Conservation (phyloP, 2,113 vertebrate genomes). For the Lasiurus borealis region DNA sequence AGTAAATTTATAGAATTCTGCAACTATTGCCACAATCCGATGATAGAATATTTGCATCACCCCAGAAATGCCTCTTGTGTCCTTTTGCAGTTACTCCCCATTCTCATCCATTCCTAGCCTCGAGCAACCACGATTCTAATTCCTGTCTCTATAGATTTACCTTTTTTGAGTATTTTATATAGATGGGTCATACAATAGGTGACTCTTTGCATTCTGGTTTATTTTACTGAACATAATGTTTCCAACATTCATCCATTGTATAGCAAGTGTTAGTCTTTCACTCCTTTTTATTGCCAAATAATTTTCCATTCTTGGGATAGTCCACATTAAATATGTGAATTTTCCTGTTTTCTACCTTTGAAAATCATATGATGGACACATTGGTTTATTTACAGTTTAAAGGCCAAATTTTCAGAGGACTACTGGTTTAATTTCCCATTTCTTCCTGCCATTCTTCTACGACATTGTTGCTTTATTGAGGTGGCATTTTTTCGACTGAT, state of each 20-base stretch:
- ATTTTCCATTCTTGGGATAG: background rate
- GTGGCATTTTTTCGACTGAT: background rate
- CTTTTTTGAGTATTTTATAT: constrained; percentile 16
- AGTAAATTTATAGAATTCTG: background rate
- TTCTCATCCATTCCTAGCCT: background rate
- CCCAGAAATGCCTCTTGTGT: background rate
- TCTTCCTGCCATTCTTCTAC: background rate
- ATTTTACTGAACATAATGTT: background rate
- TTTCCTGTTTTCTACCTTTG: background rate
- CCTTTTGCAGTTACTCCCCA: background rate
- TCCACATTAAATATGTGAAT: background rate
- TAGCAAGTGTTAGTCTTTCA: background rate
- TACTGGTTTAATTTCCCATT: background rate
- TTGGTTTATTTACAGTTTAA: background rate
- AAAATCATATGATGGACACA: background rate
- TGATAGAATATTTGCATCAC: background rate
- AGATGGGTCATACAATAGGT: background rate
- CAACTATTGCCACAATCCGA: background rate
- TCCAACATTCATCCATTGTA: background rate
- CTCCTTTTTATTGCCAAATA: background rate
- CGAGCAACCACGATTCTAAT: background rate
- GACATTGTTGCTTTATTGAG: constrained; percentile 1
- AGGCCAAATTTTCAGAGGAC: background rate
- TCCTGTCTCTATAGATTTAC: background rate
- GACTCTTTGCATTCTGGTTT: background rate